A percentile compares a stretch with the other conserved stretches of the same genome.
Evolutionary conservation across 2,113 vertebrate genomes (phyloP).

Genomic region (Agapornis roseicollis): DNA sequence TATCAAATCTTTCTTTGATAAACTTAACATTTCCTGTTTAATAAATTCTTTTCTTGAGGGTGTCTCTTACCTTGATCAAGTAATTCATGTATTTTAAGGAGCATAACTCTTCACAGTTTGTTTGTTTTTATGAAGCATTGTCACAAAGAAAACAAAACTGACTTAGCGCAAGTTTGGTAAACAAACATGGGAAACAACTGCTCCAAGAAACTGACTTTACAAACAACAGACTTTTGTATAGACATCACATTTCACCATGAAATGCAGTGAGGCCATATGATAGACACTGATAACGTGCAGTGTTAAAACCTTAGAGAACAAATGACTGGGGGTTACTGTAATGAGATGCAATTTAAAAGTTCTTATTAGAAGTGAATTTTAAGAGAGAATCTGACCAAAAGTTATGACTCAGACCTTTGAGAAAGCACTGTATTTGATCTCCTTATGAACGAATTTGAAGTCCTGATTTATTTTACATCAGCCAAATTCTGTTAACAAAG

Average conservation of each 20-base stretch:
- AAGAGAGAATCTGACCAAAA: neutral
- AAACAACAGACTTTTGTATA: neutral
- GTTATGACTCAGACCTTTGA: neutral
- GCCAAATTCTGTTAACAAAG: neutral
- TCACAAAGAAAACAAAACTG: neutral
- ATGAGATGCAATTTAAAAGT: neutral
- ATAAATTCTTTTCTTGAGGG: neutral
- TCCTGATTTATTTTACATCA: slow-evolving; percentile 11
- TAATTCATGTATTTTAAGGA: neutral
- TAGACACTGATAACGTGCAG: neutral
- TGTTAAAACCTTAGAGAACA: neutral
- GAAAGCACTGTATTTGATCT: neutral
- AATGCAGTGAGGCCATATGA: neutral
- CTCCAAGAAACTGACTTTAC: neutral
- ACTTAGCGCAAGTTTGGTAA: neutral
- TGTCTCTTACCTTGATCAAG: neutral
- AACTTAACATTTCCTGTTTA: neutral
- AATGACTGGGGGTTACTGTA: neutral
- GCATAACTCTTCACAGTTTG: neutral
- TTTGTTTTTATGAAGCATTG: neutral
- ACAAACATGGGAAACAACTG: neutral
- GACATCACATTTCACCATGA: neutral
- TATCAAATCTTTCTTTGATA: neutral
- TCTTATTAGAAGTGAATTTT: neutral
- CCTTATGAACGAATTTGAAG: neutral